Evolutionary conservation across 1,140 invertebrate species (phyloP), one percentile per base, ranked within the genome.

Genomic region (Reticulitermes speratus): DNA sequence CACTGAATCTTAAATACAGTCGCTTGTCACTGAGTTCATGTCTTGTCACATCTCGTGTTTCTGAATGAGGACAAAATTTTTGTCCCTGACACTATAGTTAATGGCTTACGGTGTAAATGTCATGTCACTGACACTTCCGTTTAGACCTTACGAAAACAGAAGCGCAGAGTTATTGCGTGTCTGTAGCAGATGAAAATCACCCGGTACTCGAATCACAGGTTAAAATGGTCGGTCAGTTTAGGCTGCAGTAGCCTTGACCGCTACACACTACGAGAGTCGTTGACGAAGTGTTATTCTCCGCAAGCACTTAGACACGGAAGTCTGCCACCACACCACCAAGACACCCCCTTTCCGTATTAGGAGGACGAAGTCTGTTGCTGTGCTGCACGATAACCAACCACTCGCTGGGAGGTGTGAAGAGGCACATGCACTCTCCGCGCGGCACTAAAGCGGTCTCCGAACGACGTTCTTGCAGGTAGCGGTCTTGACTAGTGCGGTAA

Each of bases 401-500:
- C 38, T 38, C 38, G 38, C 38, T 38, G 38, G 21, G 55, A 59
- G 55, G 55, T 59, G 55, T 59, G 59, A 65, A 65, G 65, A 75
- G 14, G 25, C 65, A 30, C 65, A 30, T 75, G n/a, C 65, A 25
- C 32, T 44, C 7, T 44, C 44, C 32, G 83, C 48, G 23, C 83
- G 32, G 83, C 32, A 44, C 44, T 84, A 52, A 25, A 9, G 25
- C 65, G 65, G 25, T 75, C 65, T 75, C 25, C 65, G 25, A 6
- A 75, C 65, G 65, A 75, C 65, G 65, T 75, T 75, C 25, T 16
- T 75, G 65, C 65, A n/a, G 44, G 83, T 44, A 45, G 83, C 23
- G 32, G 23, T 45, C 44, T 84, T 52, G 83, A 84, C 83, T 84
- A 45, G 83, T 84, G 83, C n/a, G 48, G 83, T 84, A 84, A 84